Conservation (phyloP, 37 sponge, comb jelly and placozoan species). For the Crambe crambe region DNA sequence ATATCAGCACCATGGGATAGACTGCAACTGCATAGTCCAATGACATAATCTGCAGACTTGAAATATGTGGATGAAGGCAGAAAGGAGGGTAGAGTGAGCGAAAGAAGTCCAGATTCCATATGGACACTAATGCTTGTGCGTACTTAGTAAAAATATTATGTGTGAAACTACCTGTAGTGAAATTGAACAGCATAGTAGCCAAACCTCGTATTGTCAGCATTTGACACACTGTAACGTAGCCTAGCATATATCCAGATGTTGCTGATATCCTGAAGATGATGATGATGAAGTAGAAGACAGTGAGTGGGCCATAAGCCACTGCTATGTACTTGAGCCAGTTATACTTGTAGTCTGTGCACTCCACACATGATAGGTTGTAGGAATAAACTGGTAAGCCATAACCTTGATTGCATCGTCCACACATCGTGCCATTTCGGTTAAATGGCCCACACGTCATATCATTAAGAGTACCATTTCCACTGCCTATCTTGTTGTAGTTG, state of each 20-base stretch:
- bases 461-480: not conserved
- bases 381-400: constrained; percentile 48
- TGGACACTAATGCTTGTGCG: too few species aligned
- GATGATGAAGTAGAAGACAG: constrained; percentile 44
- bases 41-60: too few species aligned
- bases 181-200: too few species aligned
- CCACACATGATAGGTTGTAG: constrained; percentile 22
- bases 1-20: too few species aligned
- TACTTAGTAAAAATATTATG: too few species aligned
- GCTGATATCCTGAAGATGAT: constrained; percentile 56
- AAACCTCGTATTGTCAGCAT: not conserved
- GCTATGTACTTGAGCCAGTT: constrained; percentile 30
- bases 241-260: not conserved
- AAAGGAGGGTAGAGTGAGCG: too few species aligned
- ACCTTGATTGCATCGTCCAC: constrained; percentile 36
- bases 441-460: not conserved
- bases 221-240: constrained; percentile 16
- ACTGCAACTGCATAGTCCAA: too few species aligned
- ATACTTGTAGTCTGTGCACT: constrained; percentile 5
- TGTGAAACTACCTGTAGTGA: too few species aligned
- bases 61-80: too few species aligned
- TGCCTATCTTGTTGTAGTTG: too few species aligned
- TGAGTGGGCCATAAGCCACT: constrained; percentile 50
- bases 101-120: too few species aligned
- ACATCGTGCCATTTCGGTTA: constrained; percentile 15